A percentile compares a stretch with the other conserved stretches of the same genome.
Evolutionary conservation across 2,113 vertebrate genomes (phyloP).

Genomic region (Hassar affinis): DNA sequence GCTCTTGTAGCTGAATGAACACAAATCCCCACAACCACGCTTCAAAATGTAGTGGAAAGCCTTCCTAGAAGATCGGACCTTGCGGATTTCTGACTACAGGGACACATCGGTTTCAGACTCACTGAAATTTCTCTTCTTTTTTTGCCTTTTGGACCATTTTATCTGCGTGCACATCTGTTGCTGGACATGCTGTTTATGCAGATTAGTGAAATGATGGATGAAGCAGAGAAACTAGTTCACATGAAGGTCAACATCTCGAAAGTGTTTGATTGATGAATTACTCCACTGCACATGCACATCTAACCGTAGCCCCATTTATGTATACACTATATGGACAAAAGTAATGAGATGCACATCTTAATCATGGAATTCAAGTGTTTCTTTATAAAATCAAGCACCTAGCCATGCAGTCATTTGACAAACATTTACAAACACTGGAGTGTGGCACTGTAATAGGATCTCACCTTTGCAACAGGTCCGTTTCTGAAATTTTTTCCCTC

Average conservation of each 20-base stretch:
- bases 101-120: neutral
- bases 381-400: too few relatives aligned
- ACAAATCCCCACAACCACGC: neutral
- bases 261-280: neutral
- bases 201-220: neutral
- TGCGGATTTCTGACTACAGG: neutral
- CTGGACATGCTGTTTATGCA: neutral
- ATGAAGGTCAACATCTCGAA: neutral
- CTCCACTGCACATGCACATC: neutral
- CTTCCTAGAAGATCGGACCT: neutral
- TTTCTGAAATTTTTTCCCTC: too few relatives aligned
- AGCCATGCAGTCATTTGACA: too few relatives aligned
- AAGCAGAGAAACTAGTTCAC: neutral
- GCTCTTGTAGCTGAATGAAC: neutral
- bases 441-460: too few relatives aligned
- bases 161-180: neutral
- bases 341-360: too few relatives aligned
- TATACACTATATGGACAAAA: neutral
- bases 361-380: too few relatives aligned
- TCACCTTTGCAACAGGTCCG: too few relatives aligned
- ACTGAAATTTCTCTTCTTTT: neutral
- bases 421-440: too few relatives aligned
- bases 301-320: too few relatives aligned
- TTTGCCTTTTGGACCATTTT: neutral
- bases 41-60: neutral